These are phyloP conservation scores for Drosophila subsilvestris DNA, from an alignment of 2,888 invertebrate species.

Conservation along the genomic window DNA sequence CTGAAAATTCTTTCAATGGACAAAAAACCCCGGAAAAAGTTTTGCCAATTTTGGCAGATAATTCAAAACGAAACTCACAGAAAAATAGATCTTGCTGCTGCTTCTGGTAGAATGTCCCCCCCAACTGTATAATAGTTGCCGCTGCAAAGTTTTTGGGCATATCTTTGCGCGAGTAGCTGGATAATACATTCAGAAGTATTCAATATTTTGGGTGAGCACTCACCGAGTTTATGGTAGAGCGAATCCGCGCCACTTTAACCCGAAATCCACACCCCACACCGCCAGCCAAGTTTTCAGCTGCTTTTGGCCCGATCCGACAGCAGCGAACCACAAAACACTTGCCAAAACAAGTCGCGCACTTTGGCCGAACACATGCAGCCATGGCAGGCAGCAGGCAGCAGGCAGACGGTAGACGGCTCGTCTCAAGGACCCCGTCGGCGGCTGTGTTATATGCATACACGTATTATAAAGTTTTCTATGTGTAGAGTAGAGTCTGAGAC, in stretches of 20 bases:
- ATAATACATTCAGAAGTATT: constrained; percentile 30
- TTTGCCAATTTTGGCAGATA: neutral
- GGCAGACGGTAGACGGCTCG: constrained; percentile 40
- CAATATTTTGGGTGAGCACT: constrained; percentile 29
- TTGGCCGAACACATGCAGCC: constrained; percentile 20
- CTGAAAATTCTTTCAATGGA: neutral
- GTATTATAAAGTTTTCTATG: constrained; percentile 30
- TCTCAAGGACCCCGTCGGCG: constrained; percentile 38
- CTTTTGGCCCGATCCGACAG: constrained; percentile 32
- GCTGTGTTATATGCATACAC: constrained; percentile 27
- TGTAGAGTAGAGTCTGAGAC: neutral
- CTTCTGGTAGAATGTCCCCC: no score
- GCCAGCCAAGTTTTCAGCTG: constrained; percentile 56
- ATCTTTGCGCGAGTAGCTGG: constrained; percentile 10
- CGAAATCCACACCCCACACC: constrained; percentile 4
- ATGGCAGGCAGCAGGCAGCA: constrained; percentile 7
- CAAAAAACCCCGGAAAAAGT: neutral
- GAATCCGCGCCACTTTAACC: constrained; percentile 23
- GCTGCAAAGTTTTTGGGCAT: constrained; percentile 7
- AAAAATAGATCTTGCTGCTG: neutral
- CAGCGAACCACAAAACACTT: constrained; percentile 49
- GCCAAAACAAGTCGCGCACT: constrained; percentile 64
- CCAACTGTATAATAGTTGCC: neutral
- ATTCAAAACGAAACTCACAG: neutral
- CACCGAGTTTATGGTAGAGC: constrained; percentile 1